phyloP scores from a whole-genome alignment of 2,888 invertebrate genomes.

The Ethmia dodecea region DNA sequence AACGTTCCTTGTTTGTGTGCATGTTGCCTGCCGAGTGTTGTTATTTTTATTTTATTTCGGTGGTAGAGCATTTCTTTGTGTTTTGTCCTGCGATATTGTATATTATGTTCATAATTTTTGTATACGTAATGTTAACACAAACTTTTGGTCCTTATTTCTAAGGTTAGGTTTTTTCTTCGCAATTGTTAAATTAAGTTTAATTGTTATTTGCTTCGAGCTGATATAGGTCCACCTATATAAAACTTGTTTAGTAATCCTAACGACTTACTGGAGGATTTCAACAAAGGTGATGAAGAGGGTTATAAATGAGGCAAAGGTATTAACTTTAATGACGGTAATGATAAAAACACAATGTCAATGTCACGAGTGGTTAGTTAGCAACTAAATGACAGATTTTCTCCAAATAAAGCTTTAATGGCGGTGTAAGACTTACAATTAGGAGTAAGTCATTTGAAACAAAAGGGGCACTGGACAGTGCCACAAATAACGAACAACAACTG shows the following conservation, averaged over 20 bases:
- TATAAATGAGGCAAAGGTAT: constrained; percentile 34
- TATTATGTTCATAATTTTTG: constrained; percentile 12
- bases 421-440: constrained; percentile 8
- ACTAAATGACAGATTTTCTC: constrained; percentile 26
- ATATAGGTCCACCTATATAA: constrained; percentile 12
- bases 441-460: not conserved
- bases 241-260: constrained; percentile 22
- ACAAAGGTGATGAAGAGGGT: constrained; percentile 26
- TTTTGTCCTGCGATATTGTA: constrained; percentile 19
- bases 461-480: too few species aligned
- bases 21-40: constrained; percentile 66
- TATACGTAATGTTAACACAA: constrained; percentile 9
- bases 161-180: constrained; percentile 13
- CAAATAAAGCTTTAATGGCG: constrained; percentile 28
- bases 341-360: constrained; percentile 38
- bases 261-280: constrained; percentile 19
- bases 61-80: constrained; percentile 29
- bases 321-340: constrained; percentile 38
- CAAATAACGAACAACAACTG: too few species aligned
- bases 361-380: constrained; percentile 15
- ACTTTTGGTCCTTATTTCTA: constrained; percentile 11
- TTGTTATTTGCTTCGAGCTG: constrained; percentile 16
- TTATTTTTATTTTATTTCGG: constrained; percentile 34
- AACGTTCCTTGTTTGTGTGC: constrained; percentile 64
- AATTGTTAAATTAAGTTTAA: constrained; percentile 18